phyloP scores from a whole-genome alignment of 2,888 invertebrate genomes.

The Tipula unca region DNA sequence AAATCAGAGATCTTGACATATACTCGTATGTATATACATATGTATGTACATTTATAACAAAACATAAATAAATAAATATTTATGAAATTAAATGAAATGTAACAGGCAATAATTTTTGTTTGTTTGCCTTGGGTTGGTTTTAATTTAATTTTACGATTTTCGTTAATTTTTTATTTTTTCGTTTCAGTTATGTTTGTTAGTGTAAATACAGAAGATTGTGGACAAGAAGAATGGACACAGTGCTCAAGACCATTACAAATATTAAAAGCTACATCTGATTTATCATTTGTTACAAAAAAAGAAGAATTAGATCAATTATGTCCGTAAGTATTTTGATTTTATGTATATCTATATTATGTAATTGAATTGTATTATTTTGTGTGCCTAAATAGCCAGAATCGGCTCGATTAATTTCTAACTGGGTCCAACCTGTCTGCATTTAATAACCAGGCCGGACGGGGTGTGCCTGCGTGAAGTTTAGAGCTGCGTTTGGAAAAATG shows the following conservation, averaged over 20 bases:
- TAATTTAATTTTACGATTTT: neutral
- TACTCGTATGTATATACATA: too few relatives aligned
- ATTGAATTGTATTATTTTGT: too few relatives aligned
- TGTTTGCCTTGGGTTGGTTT: too few relatives aligned
- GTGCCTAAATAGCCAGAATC: too few relatives aligned
- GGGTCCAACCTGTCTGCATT: too few relatives aligned
- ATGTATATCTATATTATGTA: neutral
- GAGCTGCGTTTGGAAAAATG: too few relatives aligned
- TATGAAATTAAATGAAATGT: neutral
- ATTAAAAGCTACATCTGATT: constrained; percentile 60
- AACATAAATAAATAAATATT: neutral
- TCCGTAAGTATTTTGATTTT: constrained; percentile 55
- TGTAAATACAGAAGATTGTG: constrained; percentile 44
- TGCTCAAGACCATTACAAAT: constrained; percentile 68
- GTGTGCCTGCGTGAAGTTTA: too few relatives aligned
- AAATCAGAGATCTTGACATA: neutral
- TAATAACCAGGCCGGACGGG: too few relatives aligned
- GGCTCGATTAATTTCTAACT: too few relatives aligned
- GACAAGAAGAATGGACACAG: constrained; percentile 60
- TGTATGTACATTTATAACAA: neutral
- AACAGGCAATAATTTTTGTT: constrained; percentile 17
- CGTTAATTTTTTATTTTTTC: too few relatives aligned
- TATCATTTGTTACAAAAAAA: constrained; percentile 61
- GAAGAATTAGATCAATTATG: constrained; percentile 68
- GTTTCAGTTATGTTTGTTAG: constrained; percentile 22